Conservation (phyloP, 2,797 vertebrate genomes). For the Oryzias dopingdopingensis region DNA sequence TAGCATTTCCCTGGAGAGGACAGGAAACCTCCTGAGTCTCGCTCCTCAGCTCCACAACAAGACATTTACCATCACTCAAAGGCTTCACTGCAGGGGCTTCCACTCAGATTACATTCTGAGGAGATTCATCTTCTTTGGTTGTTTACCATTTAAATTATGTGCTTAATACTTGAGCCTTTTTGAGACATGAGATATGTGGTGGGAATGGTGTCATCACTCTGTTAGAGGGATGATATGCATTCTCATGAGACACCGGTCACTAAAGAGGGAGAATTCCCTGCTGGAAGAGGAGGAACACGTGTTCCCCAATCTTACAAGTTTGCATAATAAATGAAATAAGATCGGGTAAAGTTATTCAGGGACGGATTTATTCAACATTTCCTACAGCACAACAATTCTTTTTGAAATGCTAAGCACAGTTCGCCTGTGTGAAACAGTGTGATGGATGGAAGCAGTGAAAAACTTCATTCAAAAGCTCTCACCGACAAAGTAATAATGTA, state of each 20-base stretch:
- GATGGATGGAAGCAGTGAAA: background rate
- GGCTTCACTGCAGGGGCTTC: conserved; percentile 58
- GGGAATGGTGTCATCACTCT: background rate
- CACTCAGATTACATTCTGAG: conserved; percentile 44
- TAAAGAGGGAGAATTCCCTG: no score
- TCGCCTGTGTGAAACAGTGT: background rate
- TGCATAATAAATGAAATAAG: no score
- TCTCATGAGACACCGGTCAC: background rate
- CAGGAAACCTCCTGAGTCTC: conserved; percentile 54
- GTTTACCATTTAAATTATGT: conserved; percentile 42
- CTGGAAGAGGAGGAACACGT: no score
- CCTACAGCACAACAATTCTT: background rate
- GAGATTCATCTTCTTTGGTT: conserved; percentile 27
- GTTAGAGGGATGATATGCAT: background rate
- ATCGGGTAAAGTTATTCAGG: no score
- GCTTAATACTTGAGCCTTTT: conserved; percentile 15
- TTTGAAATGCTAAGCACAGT: background rate
- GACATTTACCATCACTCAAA: conserved; percentile 65
- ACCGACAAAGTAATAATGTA: no score
- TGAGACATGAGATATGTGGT: background rate
- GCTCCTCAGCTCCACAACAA: conserved; percentile 41
- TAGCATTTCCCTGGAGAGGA: conserved; percentile 68
- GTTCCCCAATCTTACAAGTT: no score
- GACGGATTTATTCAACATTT: no score
- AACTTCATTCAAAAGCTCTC: background rate